Conservation (phyloP, 1,140 invertebrate genomes). For the Contarinia nasturtii region DNA sequence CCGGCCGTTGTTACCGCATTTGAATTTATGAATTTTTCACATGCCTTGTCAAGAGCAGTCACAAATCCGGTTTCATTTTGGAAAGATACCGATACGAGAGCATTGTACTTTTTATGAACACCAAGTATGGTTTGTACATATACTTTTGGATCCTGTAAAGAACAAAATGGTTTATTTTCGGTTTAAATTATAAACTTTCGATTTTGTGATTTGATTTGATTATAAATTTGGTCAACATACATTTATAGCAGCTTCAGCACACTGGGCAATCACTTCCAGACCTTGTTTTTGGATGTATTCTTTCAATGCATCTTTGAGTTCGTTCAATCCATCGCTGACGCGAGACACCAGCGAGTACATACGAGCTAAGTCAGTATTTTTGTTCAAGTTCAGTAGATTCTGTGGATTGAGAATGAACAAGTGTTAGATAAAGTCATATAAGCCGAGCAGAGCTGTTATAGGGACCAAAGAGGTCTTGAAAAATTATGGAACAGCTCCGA, state of each 20-base stretch:
- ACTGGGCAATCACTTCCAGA: conserved; percentile 77
- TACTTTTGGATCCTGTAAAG: conserved; percentile 76
- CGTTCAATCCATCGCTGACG: conserved; percentile 79
- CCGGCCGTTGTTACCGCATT: conserved; percentile 85
- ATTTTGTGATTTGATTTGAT: too few species aligned
- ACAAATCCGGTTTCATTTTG: conserved; percentile 95
- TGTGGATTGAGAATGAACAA: conserved; percentile 24
- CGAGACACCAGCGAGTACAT: conserved; percentile 92
- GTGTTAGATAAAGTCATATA: background rate
- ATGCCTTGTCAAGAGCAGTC: conserved; percentile 91
- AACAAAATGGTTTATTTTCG: conserved; percentile 21
- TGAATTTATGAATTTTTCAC: conserved; percentile 88
- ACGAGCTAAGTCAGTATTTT: conserved; percentile 83
- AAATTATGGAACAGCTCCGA: too few species aligned
- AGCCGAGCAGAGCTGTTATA: too few species aligned
- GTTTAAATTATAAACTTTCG: background rate
- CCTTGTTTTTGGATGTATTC: conserved; percentile 88
- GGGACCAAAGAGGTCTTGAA: too few species aligned
- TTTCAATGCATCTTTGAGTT: conserved; percentile 76
- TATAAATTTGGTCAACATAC: conserved; percentile 23
- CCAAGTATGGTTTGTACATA: conserved; percentile 95
- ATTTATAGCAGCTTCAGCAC: conserved; percentile 58
- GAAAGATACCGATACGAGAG: conserved; percentile 82
- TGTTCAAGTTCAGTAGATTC: conserved; percentile 83
- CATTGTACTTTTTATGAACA: conserved; percentile 95